Base-by-base conservation (phyloP, 2,888 invertebrate species). In the Aspidiotus destructor region DNA sequence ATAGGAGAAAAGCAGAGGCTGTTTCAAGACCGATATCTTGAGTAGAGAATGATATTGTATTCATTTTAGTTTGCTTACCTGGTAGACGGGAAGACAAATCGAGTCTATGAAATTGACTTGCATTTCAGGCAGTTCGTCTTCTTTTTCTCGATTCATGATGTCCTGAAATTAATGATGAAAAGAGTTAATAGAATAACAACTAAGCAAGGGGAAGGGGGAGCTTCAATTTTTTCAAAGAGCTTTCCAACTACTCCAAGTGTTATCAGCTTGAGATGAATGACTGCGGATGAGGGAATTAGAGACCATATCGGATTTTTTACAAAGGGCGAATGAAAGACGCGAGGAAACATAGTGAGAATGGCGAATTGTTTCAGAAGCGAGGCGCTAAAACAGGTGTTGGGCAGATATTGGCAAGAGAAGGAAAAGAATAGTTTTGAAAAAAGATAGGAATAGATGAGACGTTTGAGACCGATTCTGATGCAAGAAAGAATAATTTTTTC, bases 81-180 rank as follows among this genome's bases (percentile, higher is more conserved):
- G 89, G 78, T 95, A 95, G 75, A 96, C 89, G 70, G 95, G 95
- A 76, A 92, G 79, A 78, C 95, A 95, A 76, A 96, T 93, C 52
- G 92, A 88, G 79, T 96, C 94, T 72, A 96, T 95, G 78, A 95
- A 96, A 74, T 88, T 89, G 71, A 96, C 92, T 84, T 95, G 95
- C 94, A 95, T 94, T 76, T 88, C 84, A 52, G 95, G 95, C 74
- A 95, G 82, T 78, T 94, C 89, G 76, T 93, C 92, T 79, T 92
- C 90, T 78, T 94, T 94, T 76, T 92, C 92, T 75, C 95, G 82
- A 78, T 95, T 93, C 94, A 95, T 95, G 78, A 94, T 87, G 77
- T 92, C 92, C 92, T 92, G 78, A 15, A 79, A 78, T 63, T 72
- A 73, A 71, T 69, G 72, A 71, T 60, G 70, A 10, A 73, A 61